phyloP scores from a whole-genome alignment of 2,888 invertebrate genomes.

The Aphrophora alni region DNA sequence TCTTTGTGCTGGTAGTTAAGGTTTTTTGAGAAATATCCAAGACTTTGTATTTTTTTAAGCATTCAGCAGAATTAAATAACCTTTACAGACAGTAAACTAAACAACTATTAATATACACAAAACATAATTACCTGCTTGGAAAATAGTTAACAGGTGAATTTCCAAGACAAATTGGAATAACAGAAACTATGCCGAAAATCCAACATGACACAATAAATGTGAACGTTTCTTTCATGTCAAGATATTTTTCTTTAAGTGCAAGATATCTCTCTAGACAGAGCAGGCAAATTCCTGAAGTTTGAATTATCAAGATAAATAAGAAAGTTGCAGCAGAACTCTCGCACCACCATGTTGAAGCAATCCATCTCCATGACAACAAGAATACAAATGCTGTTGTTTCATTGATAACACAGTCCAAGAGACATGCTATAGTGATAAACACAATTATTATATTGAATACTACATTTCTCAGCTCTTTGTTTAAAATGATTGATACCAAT shows the following conservation, averaged over 20 bases:
- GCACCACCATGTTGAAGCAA: not conserved
- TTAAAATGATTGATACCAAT: not conserved
- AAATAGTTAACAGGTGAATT: not conserved
- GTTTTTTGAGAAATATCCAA: too few species aligned
- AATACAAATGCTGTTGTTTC: not conserved
- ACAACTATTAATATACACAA: too few species aligned
- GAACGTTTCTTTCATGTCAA: not conserved
- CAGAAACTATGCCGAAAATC: not conserved
- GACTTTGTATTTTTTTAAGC: too few species aligned
- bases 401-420: not conserved
- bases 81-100: too few species aligned
- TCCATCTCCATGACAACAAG: not conserved
- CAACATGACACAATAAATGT: not conserved
- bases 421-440: not conserved
- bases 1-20: too few species aligned
- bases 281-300: not conserved
- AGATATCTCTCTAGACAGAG: not conserved
- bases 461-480: not conserved
- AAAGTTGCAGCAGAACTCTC: not conserved
- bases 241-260: not conserved
- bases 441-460: not conserved
- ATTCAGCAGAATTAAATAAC: too few species aligned
- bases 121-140: not conserved
- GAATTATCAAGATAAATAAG: not conserved
- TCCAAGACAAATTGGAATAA: not conserved